Conservation (phyloP, 2,888 invertebrate genomes). For the Dynastes grantii region DNA sequence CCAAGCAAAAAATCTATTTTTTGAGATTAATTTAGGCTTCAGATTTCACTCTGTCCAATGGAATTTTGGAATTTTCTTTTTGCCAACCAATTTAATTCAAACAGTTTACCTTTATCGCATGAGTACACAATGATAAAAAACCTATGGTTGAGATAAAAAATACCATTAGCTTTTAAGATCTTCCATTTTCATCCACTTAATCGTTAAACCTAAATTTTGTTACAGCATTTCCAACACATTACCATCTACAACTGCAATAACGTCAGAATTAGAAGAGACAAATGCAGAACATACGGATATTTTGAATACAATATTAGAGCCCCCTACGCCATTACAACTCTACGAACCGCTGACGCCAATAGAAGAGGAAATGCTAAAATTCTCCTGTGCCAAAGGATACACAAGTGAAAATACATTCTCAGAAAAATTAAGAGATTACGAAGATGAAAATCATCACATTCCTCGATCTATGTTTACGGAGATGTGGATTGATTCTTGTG, state of each 20-base stretch:
- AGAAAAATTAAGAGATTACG: conserved; percentile 20
- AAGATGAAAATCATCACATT: conserved; percentile 7
- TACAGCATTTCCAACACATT: neutral
- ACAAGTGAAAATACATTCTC: conserved; percentile 19
- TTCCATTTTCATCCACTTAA: too few species aligned
- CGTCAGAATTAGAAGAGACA: neutral
- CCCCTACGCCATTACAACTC: neutral
- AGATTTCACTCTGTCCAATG: too few species aligned
- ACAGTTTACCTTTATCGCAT: too few species aligned
- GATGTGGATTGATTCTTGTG: conserved; percentile 41
- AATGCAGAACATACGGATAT: neutral
- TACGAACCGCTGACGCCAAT: conserved; percentile 31
- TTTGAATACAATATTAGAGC: neutral
- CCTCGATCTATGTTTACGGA: conserved; percentile 36
- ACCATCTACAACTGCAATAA: neutral
- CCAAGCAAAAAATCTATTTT: too few species aligned
- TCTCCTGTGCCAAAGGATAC: conserved; percentile 48
- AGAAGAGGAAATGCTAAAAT: conserved; percentile 50
- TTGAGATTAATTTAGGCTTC: too few species aligned
- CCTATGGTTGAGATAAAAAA: too few species aligned
- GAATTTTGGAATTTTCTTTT: too few species aligned
- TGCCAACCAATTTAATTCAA: too few species aligned
- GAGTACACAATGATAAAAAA: too few species aligned
- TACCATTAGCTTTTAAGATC: too few species aligned
- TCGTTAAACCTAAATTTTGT: neutral